Evolutionary conservation across 2,113 vertebrate species (phyloP), one percentile per base, ranked within the genome.

Genomic region (Scartelaos histophorus): DNA sequence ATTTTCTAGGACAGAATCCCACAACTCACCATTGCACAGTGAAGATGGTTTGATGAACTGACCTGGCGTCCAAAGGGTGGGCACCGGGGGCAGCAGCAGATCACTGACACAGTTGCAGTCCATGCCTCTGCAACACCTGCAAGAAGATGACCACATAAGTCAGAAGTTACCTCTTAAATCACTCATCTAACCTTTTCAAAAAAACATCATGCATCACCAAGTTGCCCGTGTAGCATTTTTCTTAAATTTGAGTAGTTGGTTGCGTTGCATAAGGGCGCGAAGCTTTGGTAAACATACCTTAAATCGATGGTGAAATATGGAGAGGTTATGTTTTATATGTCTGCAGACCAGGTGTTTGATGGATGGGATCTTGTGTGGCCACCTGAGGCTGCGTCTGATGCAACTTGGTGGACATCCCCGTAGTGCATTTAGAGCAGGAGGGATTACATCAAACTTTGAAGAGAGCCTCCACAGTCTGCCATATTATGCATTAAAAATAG

Each of bases 91-190:
- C 84, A 97, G 94, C 81, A 97, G 93, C 82, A 97, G 92, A 82
- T 97, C 95, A 84, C 95, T 96, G 86, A 97, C 95, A 82, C 96
- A 97, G 93, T 94, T 97, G 92, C 95, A 97, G 91, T 97, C 96
- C 96, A 97, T 97, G 86, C 85, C 89, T 89, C 92, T 86, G 75
- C 88, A 87, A 70, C 90, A 94, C 91, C 92, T 94, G 69, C 2
- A 81, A 81, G 46, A 75, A 51, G 71, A 75, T 51, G 73, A 19
- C 73, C 15, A 72, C 9, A 58, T 54, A 21, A 54, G 49, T 51
- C 49, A 6, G 11, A 7, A 64, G 11, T 13, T 7, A 38, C 19
- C 17, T 9, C 13, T 9, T 38, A 38, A n/a, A 64, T 19, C 17
- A 17, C 58, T 17, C 58, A 60, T 25, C 25, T 57, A 15, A 5